A percentile compares a stretch with the other conserved stretches of the same genome.
These are phyloP conservation scores for Melangyna quadrimaculata DNA, from an alignment of 2,888 invertebrate genomes.

Conservation along the genomic window DNA sequence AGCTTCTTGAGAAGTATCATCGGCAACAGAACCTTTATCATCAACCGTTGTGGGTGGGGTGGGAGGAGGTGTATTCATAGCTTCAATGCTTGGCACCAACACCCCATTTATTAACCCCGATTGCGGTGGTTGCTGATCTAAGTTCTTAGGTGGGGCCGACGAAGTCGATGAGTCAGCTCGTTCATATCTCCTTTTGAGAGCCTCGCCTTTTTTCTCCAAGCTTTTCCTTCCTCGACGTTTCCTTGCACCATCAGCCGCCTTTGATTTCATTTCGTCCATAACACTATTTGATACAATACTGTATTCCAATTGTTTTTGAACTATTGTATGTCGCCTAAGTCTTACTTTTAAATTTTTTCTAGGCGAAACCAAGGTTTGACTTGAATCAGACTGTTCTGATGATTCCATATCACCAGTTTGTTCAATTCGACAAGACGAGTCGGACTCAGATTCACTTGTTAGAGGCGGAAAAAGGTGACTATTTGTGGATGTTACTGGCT, in stretches of 20 bases:
- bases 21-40: not conserved
- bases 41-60: conserved; percentile 45
- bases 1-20: conserved; percentile 13
- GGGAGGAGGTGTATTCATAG: conserved; percentile 55
- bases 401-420: not conserved
- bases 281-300: not conserved
- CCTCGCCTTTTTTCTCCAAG: conserved; percentile 21
- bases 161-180: conserved; percentile 10
- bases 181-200: conserved; percentile 29
- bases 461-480: conserved; percentile 8
- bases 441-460: conserved; percentile 11
- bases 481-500: conserved; percentile 10
- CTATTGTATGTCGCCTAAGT: not conserved
- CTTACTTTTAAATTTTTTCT: not conserved
- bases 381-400: not conserved
- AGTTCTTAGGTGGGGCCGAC: not conserved
- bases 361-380: not conserved
- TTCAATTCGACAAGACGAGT: conserved; percentile 3
- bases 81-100: conserved; percentile 36
- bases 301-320: not conserved
- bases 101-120: conserved; percentile 23
- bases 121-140: conserved; percentile 15
- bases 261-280: not conserved
- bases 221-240: conserved; percentile 20
- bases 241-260: not conserved